Percentiles rank a stretch among this genome's conserved stretches.
Evolutionary conservation across 2,113 vertebrate genomes (phyloP).

Genomic region (Bos javanicus): DNA sequence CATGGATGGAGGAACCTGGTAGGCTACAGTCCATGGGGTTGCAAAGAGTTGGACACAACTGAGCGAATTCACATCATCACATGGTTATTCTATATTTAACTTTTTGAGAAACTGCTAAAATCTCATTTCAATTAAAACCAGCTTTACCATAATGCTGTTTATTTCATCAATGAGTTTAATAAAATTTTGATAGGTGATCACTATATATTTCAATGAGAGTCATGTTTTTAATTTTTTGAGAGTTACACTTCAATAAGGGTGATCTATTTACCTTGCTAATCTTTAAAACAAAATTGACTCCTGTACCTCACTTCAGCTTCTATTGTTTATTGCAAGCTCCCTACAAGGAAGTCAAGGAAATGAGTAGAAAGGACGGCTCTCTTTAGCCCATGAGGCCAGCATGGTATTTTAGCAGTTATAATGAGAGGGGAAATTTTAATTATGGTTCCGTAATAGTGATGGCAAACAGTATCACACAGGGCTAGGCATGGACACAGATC

Average conservation of each 20-base stretch:
- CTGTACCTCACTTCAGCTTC: background rate
- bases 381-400: background rate
- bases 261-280: constrained; percentile 26
- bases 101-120: background rate
- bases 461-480: constrained; percentile 26
- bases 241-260: background rate
- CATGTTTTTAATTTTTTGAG: constrained; percentile 10
- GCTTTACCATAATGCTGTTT: background rate
- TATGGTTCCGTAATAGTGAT: background rate
- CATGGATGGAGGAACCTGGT: background rate
- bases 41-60: background rate
- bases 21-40: background rate
- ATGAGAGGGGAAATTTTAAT: constrained; percentile 33
- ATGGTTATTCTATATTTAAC: background rate
- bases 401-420: constrained; percentile 7
- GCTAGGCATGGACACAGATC: background rate
- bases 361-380: background rate
- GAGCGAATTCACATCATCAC: background rate
- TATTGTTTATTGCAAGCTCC: background rate
- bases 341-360: constrained; percentile 28
- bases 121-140: background rate
- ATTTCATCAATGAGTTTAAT: background rate
- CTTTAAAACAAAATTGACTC: background rate
- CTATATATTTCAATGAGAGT: background rate
- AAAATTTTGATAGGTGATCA: background rate